phyloP scores from a whole-genome alignment of 2,113 vertebrate species.

The Crotalus tigris region DNA sequence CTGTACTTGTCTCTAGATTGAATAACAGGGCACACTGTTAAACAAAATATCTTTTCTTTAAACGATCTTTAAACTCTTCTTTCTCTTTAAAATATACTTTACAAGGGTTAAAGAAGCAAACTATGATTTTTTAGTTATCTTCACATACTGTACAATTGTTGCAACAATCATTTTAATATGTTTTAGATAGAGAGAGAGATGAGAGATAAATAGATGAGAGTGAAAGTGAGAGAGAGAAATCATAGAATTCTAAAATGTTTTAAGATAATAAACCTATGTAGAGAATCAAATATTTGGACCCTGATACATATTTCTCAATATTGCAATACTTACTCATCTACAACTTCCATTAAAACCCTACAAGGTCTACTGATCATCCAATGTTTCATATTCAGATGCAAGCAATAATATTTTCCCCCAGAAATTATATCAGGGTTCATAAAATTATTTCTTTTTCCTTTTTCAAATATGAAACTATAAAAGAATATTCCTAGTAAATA shows the following conservation, averaged over 20 bases:
- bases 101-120: constrained; percentile 16
- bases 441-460: constrained; percentile 48
- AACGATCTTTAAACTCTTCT: constrained; percentile 9
- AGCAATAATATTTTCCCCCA: constrained; percentile 41
- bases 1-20: background rate
- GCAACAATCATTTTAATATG: background rate
- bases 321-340: constrained; percentile 3
- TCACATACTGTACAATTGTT: background rate
- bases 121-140: background rate
- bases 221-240: background rate
- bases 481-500: constrained; percentile 55
- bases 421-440: constrained; percentile 38
- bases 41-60: constrained; percentile 19
- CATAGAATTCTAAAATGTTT: background rate
- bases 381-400: constrained; percentile 43
- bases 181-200: background rate
- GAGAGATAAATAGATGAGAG: background rate
- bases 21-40: constrained; percentile 8
- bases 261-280: background rate
- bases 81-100: constrained; percentile 17
- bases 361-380: constrained; percentile 27
- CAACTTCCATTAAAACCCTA: background rate
- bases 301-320: background rate
- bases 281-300: background rate
- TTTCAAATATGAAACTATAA: constrained; percentile 54